Evolutionary conservation across 2,888 invertebrate genomes (phyloP).

Genomic region (Dorcus hopei): DNA sequence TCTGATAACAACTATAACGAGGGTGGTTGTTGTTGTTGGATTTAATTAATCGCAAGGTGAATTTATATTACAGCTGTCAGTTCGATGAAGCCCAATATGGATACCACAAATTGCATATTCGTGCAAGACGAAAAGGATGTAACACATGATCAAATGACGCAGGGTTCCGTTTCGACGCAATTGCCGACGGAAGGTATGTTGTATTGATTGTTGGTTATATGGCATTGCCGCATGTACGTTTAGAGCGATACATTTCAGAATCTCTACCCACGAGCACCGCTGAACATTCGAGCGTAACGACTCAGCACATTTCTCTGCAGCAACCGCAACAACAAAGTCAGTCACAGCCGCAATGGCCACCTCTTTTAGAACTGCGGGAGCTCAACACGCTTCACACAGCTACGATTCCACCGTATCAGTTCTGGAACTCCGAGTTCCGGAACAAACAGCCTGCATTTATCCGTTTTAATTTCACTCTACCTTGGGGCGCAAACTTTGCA

Average conservation of each 20-base stretch:
- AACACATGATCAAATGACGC: slow-evolving; percentile 80
- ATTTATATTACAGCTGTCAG: slow-evolving; percentile 73
- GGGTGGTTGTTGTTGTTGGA: no score
- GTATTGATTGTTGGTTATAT: neutral
- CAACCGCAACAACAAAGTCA: slow-evolving; percentile 71
- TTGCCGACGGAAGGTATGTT: slow-evolving; percentile 65
- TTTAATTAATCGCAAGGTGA: no score
- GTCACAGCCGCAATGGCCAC: slow-evolving; percentile 70
- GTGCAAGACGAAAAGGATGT: slow-evolving; percentile 87
- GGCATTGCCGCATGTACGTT: slow-evolving; percentile 1
- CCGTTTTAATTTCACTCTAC: slow-evolving; percentile 83
- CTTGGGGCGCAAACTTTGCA: slow-evolving; percentile 92
- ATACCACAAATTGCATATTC: slow-evolving; percentile 84
- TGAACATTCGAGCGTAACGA: slow-evolving; percentile 61
- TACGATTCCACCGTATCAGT: slow-evolving; percentile 85
- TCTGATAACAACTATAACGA: no score
- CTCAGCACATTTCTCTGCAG: slow-evolving; percentile 57
- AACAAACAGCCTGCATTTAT: slow-evolving; percentile 89
- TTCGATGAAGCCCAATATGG: slow-evolving; percentile 85
- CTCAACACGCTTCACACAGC: slow-evolving; percentile 82
- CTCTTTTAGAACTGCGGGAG: slow-evolving; percentile 71
- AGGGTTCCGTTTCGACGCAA: slow-evolving; percentile 70
- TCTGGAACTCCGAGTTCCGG: slow-evolving; percentile 90
- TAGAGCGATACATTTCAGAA: slow-evolving; percentile 52
- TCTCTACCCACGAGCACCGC: slow-evolving; percentile 70